These are phyloP conservation scores for Semnopithecus entellus DNA, from an alignment of 2,113 vertebrate species.

Conservation along the genomic window DNA sequence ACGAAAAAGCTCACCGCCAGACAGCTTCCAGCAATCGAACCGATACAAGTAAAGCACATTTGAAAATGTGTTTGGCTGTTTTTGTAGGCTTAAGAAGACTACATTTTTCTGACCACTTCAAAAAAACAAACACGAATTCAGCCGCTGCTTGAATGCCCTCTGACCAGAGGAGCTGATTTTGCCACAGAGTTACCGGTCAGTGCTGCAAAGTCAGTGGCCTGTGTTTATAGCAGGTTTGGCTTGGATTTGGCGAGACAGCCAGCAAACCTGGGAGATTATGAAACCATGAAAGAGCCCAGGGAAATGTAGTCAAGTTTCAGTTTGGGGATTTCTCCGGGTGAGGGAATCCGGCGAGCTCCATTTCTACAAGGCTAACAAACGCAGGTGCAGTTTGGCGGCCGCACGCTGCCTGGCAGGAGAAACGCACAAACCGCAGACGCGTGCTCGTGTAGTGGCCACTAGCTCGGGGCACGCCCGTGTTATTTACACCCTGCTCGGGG, in stretches of 20 bases:
- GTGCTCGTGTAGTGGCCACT: neutral
- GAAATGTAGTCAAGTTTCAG: neutral
- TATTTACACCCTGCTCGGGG: neutral
- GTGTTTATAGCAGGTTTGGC: neutral
- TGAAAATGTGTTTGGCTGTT: neutral
- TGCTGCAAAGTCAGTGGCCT: neutral
- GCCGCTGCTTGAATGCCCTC: neutral
- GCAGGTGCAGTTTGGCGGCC: neutral
- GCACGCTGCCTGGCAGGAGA: neutral
- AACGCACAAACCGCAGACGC: neutral
- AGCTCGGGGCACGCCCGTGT: neutral
- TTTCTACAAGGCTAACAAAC: neutral
- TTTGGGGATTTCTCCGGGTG: neutral
- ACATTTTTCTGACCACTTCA: neutral
- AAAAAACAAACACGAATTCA: neutral
- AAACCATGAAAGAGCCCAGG: neutral
- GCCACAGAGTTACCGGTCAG: neutral
- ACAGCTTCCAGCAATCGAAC: neutral
- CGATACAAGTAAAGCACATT: neutral
- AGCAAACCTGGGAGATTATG: neutral
- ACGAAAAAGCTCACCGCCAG: conserved; percentile 8
- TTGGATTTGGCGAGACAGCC: neutral
- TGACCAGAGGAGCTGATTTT: neutral
- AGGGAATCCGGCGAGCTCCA: neutral
- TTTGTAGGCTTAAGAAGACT: neutral